Evolutionary conservation across 2,113 vertebrate genomes (phyloP), one percentile per base, ranked within the genome.

Genomic region (Morphnarchus princeps): DNA sequence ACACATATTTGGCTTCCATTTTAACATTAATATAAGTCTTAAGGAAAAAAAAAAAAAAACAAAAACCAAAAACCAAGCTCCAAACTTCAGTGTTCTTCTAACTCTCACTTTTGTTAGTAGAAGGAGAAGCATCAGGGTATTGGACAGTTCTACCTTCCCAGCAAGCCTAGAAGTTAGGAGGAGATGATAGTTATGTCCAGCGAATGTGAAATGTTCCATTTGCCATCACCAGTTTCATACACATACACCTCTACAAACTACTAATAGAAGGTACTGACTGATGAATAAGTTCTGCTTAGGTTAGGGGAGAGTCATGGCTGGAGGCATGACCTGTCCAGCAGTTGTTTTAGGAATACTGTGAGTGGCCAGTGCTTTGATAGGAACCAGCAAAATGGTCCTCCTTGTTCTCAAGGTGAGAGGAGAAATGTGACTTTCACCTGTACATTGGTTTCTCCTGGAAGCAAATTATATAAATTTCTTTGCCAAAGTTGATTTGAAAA

Each of bases 21-120:
- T 31, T 20, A 47, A 54, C 3, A 65, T 11, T 21, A 74, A 38
- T 52, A 6, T 17, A 58, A 70, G 1, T 70, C 45, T 50, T 65
- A 43, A 52, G 14, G 19, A 18, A n/a, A 50, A 50, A 31, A 13
- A 15, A 14, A 10, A 47, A 2, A 7, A 5, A 45, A 10, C 10
- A 47, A 25, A 8, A 49, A 49, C 8, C 1, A 9, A 61, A 31
- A 40, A 40, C 40, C 3, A 0, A 9, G 2, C 6, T 4, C 18
- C 19, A 36, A 67, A 57, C 10, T n/a, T 22, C 19, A 47, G 7
- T 25, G 12, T 10, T 82, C 9, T 13, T 90, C 25, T 88, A 42
- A 67, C 42, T 45, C 14, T 74, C 70, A 25, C 5, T 79, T 82
- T 67, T 88, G 3, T 17, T 59, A 45, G 16, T 10, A 82, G 18